These are phyloP conservation scores for Misgurnus anguillicaudatus DNA, from an alignment of 2,113 vertebrate genomes.

Conservation along the genomic window DNA sequence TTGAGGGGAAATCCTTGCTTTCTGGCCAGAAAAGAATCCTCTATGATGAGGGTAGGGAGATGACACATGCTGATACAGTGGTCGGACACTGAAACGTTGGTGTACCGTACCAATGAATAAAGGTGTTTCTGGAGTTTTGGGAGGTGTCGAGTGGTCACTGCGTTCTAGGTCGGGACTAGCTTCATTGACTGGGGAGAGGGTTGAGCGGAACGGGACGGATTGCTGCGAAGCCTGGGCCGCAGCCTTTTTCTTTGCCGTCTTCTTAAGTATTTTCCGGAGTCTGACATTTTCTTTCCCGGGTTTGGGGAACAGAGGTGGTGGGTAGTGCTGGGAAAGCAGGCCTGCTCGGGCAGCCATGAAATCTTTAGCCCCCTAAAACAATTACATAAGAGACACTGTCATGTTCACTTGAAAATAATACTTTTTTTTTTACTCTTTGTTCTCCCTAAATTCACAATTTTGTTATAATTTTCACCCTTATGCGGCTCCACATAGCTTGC, in stretches of 20 bases:
- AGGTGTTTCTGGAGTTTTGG: constrained; percentile 59
- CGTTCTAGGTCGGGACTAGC: constrained; percentile 84
- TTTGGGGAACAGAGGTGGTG: constrained; percentile 87
- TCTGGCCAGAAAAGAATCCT: constrained; percentile 66
- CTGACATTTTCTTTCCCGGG: constrained; percentile 85
- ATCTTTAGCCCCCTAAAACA: constrained; percentile 73
- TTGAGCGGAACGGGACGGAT: constrained; percentile 76
- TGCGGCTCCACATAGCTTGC: too few relatives aligned
- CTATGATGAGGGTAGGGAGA: constrained; percentile 78
- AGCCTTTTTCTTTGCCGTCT: constrained; percentile 78
- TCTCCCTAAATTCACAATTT: too few relatives aligned
- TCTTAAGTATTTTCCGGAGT: constrained; percentile 87
- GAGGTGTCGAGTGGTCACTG: constrained; percentile 69
- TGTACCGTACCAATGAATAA: constrained; percentile 41
- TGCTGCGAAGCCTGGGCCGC: constrained; percentile 60
- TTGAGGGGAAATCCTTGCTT: constrained; percentile 66
- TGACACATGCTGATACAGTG: constrained; percentile 67
- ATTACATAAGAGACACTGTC: constrained; percentile 23
- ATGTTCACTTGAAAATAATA: neutral
- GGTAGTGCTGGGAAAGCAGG: constrained; percentile 71
- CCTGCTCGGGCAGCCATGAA: constrained; percentile 74
- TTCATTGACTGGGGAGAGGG: constrained; percentile 91
- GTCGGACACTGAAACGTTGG: constrained; percentile 63
- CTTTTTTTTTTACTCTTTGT: too few relatives aligned
- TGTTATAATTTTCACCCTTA: too few relatives aligned